These are phyloP conservation scores for Pemphigus obesinymphae DNA, from an alignment of 1,140 invertebrate species.

Conservation along the genomic window DNA sequence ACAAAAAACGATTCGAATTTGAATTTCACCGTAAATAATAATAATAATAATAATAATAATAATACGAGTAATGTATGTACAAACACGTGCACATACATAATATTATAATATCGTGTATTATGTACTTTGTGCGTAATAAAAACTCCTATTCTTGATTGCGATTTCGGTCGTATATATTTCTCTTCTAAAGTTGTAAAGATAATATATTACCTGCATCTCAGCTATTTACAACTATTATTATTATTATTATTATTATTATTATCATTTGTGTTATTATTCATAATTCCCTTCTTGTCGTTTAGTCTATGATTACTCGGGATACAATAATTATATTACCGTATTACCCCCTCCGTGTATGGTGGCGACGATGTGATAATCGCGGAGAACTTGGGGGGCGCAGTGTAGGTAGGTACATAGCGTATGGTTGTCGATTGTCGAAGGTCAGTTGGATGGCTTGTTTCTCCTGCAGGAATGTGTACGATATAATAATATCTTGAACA, in stretches of 20 bases:
- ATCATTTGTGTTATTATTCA: no score
- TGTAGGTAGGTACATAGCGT: no score
- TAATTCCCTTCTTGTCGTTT: not conserved
- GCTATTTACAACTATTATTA: not conserved
- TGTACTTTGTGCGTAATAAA: not conserved
- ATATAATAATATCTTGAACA: not conserved
- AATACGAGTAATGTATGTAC: no score
- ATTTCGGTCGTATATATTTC: not conserved
- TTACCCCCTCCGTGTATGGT: not conserved
- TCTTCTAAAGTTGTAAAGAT: not conserved
- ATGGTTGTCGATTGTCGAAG: constrained; percentile 20
- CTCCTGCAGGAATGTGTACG: not conserved
- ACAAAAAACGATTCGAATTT: no score
- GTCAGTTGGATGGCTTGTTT: not conserved
- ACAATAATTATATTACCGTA: not conserved
- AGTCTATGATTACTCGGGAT: not conserved
- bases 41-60: no score
- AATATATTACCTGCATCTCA: not conserved
- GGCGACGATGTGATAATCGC: not conserved
- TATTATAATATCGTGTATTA: not conserved
- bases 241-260: no score
- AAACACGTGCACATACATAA: no score
- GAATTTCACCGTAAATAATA: no score
- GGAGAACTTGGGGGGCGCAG: no score
- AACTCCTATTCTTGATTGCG: not conserved